phyloP scores from a whole-genome alignment of 2,113 vertebrate species.

The Hypomesus transpacificus region DNA sequence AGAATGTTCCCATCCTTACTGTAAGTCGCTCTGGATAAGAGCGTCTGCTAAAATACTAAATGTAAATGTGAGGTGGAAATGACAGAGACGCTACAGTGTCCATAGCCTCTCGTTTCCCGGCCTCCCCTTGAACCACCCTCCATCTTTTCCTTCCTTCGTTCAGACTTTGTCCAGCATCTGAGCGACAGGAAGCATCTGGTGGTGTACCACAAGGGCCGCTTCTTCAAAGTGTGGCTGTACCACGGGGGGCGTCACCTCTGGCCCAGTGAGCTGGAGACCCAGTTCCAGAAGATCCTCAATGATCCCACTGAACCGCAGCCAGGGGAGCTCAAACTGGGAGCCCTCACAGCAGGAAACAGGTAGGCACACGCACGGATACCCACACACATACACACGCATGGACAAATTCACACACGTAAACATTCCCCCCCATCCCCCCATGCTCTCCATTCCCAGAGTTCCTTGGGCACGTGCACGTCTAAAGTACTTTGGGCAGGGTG shows the following conservation, averaged over 20 bases:
- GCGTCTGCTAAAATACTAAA: too few species aligned
- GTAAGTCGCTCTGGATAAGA: too few species aligned
- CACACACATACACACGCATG: conserved; percentile 21
- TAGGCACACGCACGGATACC: conserved; percentile 69
- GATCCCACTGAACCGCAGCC: conserved; percentile 79
- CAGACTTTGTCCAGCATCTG: conserved; percentile 85
- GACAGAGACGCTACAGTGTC: too few species aligned
- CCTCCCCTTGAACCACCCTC: neutral
- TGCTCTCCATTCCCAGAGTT: conserved; percentile 61
- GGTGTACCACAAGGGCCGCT: conserved; percentile 87
- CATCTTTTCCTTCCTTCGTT: neutral
- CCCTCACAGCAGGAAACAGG: conserved; percentile 86
- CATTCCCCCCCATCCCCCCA: neutral
- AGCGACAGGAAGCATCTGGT: conserved; percentile 83
- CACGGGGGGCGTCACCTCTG: conserved; percentile 77
- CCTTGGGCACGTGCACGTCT: conserved; percentile 85
- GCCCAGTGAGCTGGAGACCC: conserved; percentile 83
- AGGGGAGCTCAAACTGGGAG: conserved; percentile 81
- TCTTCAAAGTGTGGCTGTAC: conserved; percentile 87
- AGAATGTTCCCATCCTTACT: too few species aligned
- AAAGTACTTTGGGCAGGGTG: conserved; percentile 77
- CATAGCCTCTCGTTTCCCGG: too few species aligned
- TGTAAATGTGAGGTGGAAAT: too few species aligned
- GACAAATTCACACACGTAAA: neutral
- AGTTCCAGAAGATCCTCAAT: conserved; percentile 88